Evolutionary conservation across 1,140 invertebrate genomes (phyloP).

Genomic region (Physella acuta): DNA sequence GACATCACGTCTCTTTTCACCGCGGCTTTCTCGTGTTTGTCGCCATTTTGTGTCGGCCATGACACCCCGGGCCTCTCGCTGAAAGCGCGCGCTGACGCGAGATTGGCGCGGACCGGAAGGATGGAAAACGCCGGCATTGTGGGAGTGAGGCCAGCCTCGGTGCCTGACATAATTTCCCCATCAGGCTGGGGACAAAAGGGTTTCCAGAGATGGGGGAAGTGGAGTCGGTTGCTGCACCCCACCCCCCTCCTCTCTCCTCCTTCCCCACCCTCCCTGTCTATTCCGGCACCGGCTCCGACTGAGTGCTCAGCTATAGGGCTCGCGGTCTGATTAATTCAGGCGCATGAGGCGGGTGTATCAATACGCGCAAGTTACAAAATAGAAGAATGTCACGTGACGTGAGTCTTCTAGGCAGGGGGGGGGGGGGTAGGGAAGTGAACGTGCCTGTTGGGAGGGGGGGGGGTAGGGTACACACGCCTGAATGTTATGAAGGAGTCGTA

Average conservation of each 20-base stretch:
- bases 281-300: background rate
- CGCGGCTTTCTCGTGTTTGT: constrained; percentile 16
- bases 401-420: background rate
- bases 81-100: constrained; percentile 16
- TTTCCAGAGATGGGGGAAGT: background rate
- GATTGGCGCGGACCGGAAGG: constrained; percentile 6
- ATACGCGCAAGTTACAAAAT: constrained; percentile 15
- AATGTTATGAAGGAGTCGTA: too few species aligned
- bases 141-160: background rate
- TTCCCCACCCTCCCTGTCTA: background rate
- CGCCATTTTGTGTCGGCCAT: constrained; percentile 21
- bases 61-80: background rate
- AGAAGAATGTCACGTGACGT: background rate
- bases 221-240: background rate
- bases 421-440: background rate
- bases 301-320: background rate
- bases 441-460: background rate
- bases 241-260: background rate
- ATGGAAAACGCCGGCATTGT: constrained; percentile 23
- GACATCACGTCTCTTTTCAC: constrained; percentile 2
- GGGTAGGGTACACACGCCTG: too few species aligned
- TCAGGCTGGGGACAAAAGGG: constrained; percentile 14
- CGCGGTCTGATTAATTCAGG: constrained; percentile 5
- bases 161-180: constrained; percentile 23
- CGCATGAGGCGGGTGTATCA: background rate